phyloP scores from a whole-genome alignment of 1,140 invertebrate genomes.

The Anastrepha obliqua region DNA sequence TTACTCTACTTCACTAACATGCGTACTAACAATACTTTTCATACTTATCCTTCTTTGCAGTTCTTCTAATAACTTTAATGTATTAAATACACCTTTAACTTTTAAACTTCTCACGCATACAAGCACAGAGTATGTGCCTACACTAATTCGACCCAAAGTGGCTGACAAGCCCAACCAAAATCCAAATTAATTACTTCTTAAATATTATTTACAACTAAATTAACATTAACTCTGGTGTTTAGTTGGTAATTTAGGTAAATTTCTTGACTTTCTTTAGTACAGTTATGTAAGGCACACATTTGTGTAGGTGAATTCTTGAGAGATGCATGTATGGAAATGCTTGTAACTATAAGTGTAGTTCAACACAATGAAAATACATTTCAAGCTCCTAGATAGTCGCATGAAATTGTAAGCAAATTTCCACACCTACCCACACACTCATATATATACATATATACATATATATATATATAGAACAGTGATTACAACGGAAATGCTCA shows the following conservation, averaged over 20 bases:
- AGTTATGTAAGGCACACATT: not conserved
- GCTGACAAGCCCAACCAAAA: not conserved
- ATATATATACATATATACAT: not conserved
- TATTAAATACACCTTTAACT: too few relatives aligned
- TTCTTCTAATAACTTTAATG: too few relatives aligned
- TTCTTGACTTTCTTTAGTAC: not conserved
- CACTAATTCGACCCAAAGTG: too few relatives aligned
- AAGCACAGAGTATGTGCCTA: too few relatives aligned
- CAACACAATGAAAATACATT: not conserved
- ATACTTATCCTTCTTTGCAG: too few relatives aligned
- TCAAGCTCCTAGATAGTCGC: not conserved
- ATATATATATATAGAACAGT: not conserved
- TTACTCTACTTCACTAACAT: too few relatives aligned
- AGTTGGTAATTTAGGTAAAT: slow-evolving; percentile 3
- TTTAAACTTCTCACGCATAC: too few relatives aligned
- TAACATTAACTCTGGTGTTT: not conserved
- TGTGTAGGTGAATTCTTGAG: not conserved
- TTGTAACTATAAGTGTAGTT: not conserved
- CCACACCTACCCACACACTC: not conserved
- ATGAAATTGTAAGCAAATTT: too few relatives aligned
- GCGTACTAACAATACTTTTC: too few relatives aligned
- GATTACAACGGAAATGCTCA: not conserved
- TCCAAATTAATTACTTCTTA: not conserved
- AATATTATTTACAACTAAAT: slow-evolving; percentile 7
- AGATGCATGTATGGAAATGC: not conserved